A percentile compares a stretch with the other conserved stretches of the same genome.
Evolutionary conservation across 2,888 invertebrate genomes (phyloP).

Genomic region (Agrenia bidenticulata): DNA sequence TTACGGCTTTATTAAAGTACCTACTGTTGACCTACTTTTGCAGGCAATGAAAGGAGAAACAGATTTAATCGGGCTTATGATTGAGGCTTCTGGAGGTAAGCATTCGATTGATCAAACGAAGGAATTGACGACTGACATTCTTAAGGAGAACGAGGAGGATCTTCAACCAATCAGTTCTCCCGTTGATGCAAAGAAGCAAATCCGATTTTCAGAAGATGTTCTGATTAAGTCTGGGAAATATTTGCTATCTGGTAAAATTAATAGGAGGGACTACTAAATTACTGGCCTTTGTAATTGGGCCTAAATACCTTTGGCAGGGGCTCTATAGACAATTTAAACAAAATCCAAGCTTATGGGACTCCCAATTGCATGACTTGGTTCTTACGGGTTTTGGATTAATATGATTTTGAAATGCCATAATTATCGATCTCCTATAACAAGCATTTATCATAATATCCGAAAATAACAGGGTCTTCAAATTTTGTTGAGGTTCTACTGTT

Average conservation of each 20-base stretch:
- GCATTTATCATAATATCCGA: too few relatives aligned
- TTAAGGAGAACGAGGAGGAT: conserved; percentile 44
- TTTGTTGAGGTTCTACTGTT: too few relatives aligned
- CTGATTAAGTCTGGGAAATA: conserved; percentile 33
- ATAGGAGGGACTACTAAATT: background rate
- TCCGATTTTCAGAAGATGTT: conserved; percentile 1
- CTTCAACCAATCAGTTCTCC: background rate
- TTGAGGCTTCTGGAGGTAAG: conserved; percentile 50
- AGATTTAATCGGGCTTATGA: conserved; percentile 51
- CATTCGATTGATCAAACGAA: conserved; percentile 35
- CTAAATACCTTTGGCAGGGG: background rate
- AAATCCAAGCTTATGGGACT: too few relatives aligned
- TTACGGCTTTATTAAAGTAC: background rate
- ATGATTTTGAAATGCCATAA: too few relatives aligned
- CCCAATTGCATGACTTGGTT: too few relatives aligned
- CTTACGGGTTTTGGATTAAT: too few relatives aligned
- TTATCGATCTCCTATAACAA: too few relatives aligned
- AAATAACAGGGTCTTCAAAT: too few relatives aligned
- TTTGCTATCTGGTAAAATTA: conserved; percentile 28
- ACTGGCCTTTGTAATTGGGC: background rate
- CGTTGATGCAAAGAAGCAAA: background rate
- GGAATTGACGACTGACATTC: conserved; percentile 47
- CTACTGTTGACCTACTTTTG: too few relatives aligned
- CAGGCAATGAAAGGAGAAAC: conserved; percentile 38
- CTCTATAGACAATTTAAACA: too few relatives aligned